Conservation (phyloP, 2,888 invertebrate genomes). For the Apocheima hispidaria region DNA sequence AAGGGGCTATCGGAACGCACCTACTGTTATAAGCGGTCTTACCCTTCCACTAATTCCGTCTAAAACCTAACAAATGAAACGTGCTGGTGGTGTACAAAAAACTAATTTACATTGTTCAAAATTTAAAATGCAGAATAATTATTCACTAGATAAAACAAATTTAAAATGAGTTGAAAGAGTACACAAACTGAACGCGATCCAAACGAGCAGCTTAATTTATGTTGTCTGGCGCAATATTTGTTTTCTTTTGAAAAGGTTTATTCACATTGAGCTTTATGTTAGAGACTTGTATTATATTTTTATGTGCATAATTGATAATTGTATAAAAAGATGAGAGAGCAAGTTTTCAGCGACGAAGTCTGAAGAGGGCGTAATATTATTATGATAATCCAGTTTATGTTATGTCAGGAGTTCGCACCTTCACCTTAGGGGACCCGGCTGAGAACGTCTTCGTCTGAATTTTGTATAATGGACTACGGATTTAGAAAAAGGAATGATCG, state of each 20-base stretch:
- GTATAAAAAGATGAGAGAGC: slow-evolving; percentile 19
- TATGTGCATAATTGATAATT: slow-evolving; percentile 6
- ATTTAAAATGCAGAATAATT: background rate
- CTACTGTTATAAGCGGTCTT: too few relatives aligned
- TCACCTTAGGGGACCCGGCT: slow-evolving; percentile 35
- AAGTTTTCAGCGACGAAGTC: slow-evolving; percentile 26
- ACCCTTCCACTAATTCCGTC: too few relatives aligned
- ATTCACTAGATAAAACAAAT: slow-evolving; percentile 22
- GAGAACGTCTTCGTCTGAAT: slow-evolving; percentile 49
- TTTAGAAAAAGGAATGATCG: slow-evolving; percentile 63
- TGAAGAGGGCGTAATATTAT: slow-evolving; percentile 37
- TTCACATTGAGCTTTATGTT: slow-evolving; percentile 30
- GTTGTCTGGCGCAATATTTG: slow-evolving; percentile 41
- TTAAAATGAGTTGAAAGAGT: slow-evolving; percentile 33
- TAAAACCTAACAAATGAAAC: too few relatives aligned
- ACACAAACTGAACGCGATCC: slow-evolving; percentile 31
- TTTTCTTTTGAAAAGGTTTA: slow-evolving; percentile 41
- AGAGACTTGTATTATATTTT: slow-evolving; percentile 13
- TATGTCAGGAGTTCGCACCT: slow-evolving; percentile 47
- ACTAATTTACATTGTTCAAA: background rate
- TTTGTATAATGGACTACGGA: slow-evolving; percentile 60
- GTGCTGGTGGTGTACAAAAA: background rate
- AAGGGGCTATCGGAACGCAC: too few relatives aligned
- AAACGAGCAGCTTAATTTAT: slow-evolving; percentile 39
- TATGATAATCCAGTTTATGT: slow-evolving; percentile 48